These are phyloP conservation scores for Apaloderma vittatum DNA, from an alignment of 2,113 vertebrate genomes.

Conservation along the genomic window DNA sequence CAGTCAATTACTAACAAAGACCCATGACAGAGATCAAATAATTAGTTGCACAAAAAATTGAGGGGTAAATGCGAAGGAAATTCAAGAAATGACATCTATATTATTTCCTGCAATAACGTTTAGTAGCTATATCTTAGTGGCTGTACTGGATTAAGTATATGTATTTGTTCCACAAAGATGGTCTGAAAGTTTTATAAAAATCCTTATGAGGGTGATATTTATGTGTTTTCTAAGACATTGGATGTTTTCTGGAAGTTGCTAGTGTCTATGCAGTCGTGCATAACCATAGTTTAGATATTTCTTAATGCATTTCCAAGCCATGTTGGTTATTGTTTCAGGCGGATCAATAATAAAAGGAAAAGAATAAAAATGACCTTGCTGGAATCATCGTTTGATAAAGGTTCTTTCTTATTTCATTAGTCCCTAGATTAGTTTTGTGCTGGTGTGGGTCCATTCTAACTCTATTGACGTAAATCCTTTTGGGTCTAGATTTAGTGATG, in stretches of 20 bases:
- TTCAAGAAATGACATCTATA: neutral
- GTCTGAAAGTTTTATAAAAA: neutral
- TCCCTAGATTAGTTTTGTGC: slow-evolving; percentile 16
- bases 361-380: slow-evolving; percentile 25
- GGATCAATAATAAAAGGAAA: slow-evolving; percentile 25
- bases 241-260: neutral
- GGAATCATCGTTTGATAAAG: slow-evolving; percentile 5
- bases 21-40: neutral
- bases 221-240: neutral
- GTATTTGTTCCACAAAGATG: neutral
- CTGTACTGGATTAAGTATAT: neutral
- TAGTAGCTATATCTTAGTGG: neutral
- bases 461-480: neutral
- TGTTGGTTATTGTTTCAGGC: neutral
- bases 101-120: neutral
- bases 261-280: neutral
- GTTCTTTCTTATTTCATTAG: neutral
- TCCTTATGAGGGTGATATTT: neutral
- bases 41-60: neutral
- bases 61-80: neutral
- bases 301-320: neutral
- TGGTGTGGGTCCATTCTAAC: neutral
- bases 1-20: neutral
- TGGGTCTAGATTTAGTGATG: neutral
- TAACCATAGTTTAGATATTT: neutral